These are phyloP conservation scores for Criorhina ranunculi DNA, from an alignment of 2,888 invertebrate species.

Conservation along the genomic window DNA sequence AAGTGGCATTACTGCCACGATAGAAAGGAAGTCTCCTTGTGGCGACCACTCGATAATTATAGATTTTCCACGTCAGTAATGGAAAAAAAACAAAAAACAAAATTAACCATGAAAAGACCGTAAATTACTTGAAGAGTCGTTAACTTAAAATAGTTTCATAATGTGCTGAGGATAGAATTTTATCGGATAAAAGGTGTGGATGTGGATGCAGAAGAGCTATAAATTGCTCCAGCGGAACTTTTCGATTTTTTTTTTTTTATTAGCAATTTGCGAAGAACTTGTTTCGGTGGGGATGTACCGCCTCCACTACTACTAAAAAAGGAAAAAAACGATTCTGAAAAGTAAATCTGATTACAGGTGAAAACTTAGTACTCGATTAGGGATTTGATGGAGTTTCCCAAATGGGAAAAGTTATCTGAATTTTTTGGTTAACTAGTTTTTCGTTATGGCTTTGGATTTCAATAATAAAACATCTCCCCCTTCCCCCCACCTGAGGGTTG, in stretches of 20 bases:
- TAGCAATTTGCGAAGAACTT: constrained; percentile 56
- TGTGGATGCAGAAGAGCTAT: constrained; percentile 28
- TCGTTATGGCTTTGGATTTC: constrained; percentile 50
- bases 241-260: constrained; percentile 65
- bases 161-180: constrained; percentile 19
- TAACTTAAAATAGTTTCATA: constrained; percentile 67
- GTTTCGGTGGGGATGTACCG: not conserved
- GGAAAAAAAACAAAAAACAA: constrained; percentile 27
- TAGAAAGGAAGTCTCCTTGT: constrained; percentile 12
- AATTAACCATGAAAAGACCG: constrained; percentile 31
- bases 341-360: constrained; percentile 74
- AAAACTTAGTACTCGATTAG: constrained; percentile 73
- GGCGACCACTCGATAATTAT: constrained; percentile 73
- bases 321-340: constrained; percentile 28
- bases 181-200: constrained; percentile 38
- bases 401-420: constrained; percentile 69
- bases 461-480: constrained; percentile 39
- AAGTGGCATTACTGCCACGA: constrained; percentile 48
- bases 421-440: constrained; percentile 70
- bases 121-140: constrained; percentile 67
- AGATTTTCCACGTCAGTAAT: constrained; percentile 68
- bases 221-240: constrained; percentile 66
- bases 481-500: not conserved
- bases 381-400: constrained; percentile 71
- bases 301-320: not conserved